phyloP scores from a whole-genome alignment of 2,888 invertebrate species.

The Tigriopus californicus region DNA sequence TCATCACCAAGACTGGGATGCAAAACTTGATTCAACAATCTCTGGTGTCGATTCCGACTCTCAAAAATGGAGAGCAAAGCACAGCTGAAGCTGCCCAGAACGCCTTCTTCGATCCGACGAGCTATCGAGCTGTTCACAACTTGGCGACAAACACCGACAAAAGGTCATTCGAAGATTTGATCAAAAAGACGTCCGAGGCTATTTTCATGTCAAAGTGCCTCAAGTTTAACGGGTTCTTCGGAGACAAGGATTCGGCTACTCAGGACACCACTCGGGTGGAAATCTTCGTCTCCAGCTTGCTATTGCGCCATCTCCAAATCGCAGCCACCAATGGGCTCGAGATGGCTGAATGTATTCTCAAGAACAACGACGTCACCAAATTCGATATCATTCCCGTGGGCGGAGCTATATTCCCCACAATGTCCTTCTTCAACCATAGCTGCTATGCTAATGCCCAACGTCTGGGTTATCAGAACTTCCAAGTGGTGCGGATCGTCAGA shows the following conservation, averaged over 20 bases:
- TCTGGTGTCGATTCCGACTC: background rate
- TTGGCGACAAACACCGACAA: conserved; percentile 12
- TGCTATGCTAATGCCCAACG: conserved; percentile 10
- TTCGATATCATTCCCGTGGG: conserved; percentile 14
- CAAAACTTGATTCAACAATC: conserved; percentile 12
- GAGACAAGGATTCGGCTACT: background rate
- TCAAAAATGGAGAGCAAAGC: background rate
- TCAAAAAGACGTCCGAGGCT: conserved; percentile 11
- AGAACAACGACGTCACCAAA: conserved; percentile 14
- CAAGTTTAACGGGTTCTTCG: conserved; percentile 14
- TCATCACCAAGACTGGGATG: conserved; percentile 13
- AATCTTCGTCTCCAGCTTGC: conserved; percentile 6
- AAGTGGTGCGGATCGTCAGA: conserved; percentile 2
- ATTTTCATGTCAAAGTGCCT: conserved; percentile 12
- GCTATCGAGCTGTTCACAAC: conserved; percentile 9
- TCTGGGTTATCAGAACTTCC: conserved; percentile 8
- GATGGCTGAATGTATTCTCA: conserved; percentile 13
- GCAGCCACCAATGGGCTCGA: conserved; percentile 13
- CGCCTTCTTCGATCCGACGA: conserved; percentile 7
- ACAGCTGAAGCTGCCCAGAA: background rate
- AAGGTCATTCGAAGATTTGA: conserved; percentile 6
- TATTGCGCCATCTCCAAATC: conserved; percentile 8
- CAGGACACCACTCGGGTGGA: background rate
- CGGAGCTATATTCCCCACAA: conserved; percentile 14
- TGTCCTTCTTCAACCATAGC: conserved; percentile 12